Evolutionary conservation across 2,113 vertebrate species (phyloP), one percentile per base, ranked within the genome.

Genomic region (Muntiacus reevesi): DNA sequence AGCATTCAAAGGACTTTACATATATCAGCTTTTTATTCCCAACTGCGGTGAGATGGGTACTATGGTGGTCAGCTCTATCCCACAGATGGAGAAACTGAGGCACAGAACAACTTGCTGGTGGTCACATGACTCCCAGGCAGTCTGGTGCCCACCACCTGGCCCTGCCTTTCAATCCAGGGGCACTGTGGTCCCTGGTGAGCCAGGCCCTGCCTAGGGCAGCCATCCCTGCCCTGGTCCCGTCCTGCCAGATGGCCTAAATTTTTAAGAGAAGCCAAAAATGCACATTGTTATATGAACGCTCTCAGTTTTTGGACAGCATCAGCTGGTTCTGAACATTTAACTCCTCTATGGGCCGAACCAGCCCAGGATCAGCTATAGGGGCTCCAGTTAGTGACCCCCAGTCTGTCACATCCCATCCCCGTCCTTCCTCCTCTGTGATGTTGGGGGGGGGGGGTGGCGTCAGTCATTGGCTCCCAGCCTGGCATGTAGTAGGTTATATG

Each of bases 401-500:
- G 5, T 12, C 30, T 62, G 21, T 86, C 79, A 25, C 19, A 25
- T 23, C 30, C 57, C 50, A 23, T 15, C 50, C 47, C 0, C 0
- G 0, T 5, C 33, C 19, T 0, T 21, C 2, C 4, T 40, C 82
- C 47, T 57, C 50, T 50, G 19, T 79, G 94, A 15, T 6, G 33
- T 19, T 30, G 17, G 16, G 13, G 19, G 8, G 19, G 30, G 62
- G 0, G 4, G 3, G 1, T n/a, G n/a, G n/a, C n/a, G 9, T 5
- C 55, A 5, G 47, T 62, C 33, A 2, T 10, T 36, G 50, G 27
- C 40, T 55, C 21, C n/a, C 67, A 55, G 52, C 81, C 59, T 28
- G 17, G 78, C 43, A 21, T 3, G 14, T 10, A 3, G 14, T 1
- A n/a, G 50, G 45, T 74, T 36, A 47, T 36, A 45, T 57, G 82